These are phyloP conservation scores for Ailuropoda melanoleuca DNA, from an alignment of 2,113 vertebrate genomes.

Conservation along the genomic window DNA sequence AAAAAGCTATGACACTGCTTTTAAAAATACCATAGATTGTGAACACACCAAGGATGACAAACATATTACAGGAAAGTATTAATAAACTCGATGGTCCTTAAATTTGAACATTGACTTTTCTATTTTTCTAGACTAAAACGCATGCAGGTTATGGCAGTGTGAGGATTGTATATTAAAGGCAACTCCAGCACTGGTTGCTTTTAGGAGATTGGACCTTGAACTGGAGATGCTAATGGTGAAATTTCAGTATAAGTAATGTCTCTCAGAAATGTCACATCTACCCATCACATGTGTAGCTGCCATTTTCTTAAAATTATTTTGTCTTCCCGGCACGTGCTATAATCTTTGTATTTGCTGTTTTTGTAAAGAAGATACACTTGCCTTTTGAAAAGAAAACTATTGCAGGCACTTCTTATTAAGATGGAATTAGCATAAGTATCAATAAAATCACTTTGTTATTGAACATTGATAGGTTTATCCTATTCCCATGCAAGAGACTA, in stretches of 20 bases:
- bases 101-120: not conserved
- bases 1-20: not conserved
- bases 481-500: not conserved
- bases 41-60: not conserved
- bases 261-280: not conserved
- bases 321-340: not conserved
- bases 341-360: not conserved
- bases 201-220: not conserved
- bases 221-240: not conserved
- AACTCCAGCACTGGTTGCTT: not conserved
- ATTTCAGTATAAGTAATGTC: not conserved
- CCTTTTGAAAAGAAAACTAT: not conserved
- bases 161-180: fast-evolving
- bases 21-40: not conserved
- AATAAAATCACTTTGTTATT: not conserved
- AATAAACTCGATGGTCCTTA: not conserved
- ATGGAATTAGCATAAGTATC: not conserved
- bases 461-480: not conserved
- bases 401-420: not conserved
- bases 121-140: not conserved
- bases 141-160: not conserved
- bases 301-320: not conserved
- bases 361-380: not conserved
- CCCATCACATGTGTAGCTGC: fast-evolving
- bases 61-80: not conserved